Base-by-base conservation (phyloP, 2,888 invertebrate genomes). In the Sphaerophoria rueppellii region DNA sequence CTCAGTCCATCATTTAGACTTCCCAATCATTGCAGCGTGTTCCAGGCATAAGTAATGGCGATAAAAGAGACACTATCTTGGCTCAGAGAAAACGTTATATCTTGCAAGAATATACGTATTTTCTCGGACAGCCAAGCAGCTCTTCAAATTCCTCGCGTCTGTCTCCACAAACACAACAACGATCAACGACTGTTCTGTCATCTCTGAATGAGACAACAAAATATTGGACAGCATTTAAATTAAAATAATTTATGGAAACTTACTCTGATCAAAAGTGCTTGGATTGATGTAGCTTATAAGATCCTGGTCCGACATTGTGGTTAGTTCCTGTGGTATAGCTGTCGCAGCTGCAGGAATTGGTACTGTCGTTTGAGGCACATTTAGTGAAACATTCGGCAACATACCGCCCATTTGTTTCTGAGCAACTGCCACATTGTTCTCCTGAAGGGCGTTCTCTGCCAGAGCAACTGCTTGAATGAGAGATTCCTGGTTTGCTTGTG, bases 251-350 rank as follows among this genome's bases (percentile, higher is more conserved):
- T 40, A 0, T 7, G 40, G 4, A 24, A 24, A 89, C 93, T 93
- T 93, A 95, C 95, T 94, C 93, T 95, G 95, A 92, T 97, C 97
- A 91, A 97, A 97, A 91, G 96, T 96, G 93, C 95, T 96, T 67
- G 97, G 96, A 93, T 97, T 97, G 88, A 97, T 97, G 92, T 96
- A 96, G 91, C 95, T 96, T 88, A 97, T 94, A 88, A 97, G 93
- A 92, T 97, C 97, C 91, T 95, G 96, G 91, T 97, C 97, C 86
- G 96, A 96, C 95, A 97, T 96, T 89, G 95, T 95, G 9, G 96
- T 95, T 88, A 97, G 93, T 60, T 96, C 94, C 89, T 95, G 95
- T 70, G 93, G 95, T 92, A 94, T 94, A 93, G 94, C 94, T 52
- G 88, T 87, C 2, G 87, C 57, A 5, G 73, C 54, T 14, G 90